Evolutionary conservation across 2,797 vertebrate genomes (phyloP).

Genomic region (Urocyon cinereoargenteus): DNA sequence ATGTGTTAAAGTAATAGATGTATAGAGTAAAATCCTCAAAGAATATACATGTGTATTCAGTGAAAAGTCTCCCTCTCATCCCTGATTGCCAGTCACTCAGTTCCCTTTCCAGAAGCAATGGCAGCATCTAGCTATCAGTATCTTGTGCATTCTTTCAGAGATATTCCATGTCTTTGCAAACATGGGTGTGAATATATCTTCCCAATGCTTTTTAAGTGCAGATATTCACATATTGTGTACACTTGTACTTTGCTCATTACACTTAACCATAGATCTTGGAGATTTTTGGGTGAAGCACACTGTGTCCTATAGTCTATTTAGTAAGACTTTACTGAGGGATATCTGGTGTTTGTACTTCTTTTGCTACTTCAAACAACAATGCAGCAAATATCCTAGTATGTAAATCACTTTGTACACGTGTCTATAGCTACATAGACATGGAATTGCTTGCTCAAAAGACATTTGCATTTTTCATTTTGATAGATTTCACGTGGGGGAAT

Average conservation of each 20-base stretch:
- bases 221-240: neutral
- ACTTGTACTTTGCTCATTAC: neutral
- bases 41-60: neutral
- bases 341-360: neutral
- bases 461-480: conserved; percentile 21
- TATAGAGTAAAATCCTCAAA: conserved; percentile 26
- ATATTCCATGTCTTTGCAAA: neutral
- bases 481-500: neutral
- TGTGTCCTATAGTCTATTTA: neutral
- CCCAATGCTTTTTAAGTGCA: neutral
- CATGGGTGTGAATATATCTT: neutral
- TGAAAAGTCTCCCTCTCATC: neutral
- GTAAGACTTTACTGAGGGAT: neutral
- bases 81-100: neutral
- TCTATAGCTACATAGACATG: neutral
- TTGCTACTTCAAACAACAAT: neutral
- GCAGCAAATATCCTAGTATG: neutral
- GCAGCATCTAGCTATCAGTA: neutral
- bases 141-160: conserved; percentile 28
- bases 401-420: neutral
- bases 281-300: neutral
- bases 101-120: conserved; percentile 19
- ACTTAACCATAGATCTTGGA: neutral
- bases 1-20: conserved; percentile 35
- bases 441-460: neutral